These are phyloP conservation scores for Tanytarsus gracilentus DNA, from an alignment of 2,888 invertebrate genomes.

Conservation along the genomic window DNA sequence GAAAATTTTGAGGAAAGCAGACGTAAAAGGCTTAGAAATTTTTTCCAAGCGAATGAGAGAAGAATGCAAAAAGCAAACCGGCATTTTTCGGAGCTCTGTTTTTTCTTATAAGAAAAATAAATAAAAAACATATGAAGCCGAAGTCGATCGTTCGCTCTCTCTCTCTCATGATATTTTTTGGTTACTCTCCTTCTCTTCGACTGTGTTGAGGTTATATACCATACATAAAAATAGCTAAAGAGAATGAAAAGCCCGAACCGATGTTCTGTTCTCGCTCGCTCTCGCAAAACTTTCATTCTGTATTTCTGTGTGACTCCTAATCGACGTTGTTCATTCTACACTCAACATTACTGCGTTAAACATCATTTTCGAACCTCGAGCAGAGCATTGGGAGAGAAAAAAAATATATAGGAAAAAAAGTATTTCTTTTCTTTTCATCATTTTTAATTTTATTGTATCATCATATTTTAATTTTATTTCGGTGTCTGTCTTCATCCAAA, in stretches of 20 bases:
- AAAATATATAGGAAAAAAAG: not conserved
- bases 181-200: no score
- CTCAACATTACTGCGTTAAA: slow-evolving; percentile 25
- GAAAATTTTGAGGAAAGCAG: no score
- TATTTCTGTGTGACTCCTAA: slow-evolving; percentile 17
- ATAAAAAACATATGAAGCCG: slow-evolving; percentile 20
- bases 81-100: not conserved
- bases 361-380: slow-evolving; percentile 18
- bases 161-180: no score
- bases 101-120: not conserved
- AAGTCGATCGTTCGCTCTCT: not conserved
- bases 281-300: slow-evolving; percentile 21
- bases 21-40: no score
- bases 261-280: not conserved
- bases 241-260: slow-evolving; percentile 19
- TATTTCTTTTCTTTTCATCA: not conserved
- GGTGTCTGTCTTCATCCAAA: not conserved
- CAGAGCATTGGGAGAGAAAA: slow-evolving; percentile 17
- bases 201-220: not conserved
- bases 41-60: not conserved
- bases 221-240: slow-evolving; percentile 10
- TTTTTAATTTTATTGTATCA: slow-evolving; percentile 19
- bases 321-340: slow-evolving; percentile 26
- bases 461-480: not conserved
- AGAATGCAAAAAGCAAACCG: not conserved